Conservation (phyloP, 2,797 vertebrate species). For the Capromys pilorides region DNA sequence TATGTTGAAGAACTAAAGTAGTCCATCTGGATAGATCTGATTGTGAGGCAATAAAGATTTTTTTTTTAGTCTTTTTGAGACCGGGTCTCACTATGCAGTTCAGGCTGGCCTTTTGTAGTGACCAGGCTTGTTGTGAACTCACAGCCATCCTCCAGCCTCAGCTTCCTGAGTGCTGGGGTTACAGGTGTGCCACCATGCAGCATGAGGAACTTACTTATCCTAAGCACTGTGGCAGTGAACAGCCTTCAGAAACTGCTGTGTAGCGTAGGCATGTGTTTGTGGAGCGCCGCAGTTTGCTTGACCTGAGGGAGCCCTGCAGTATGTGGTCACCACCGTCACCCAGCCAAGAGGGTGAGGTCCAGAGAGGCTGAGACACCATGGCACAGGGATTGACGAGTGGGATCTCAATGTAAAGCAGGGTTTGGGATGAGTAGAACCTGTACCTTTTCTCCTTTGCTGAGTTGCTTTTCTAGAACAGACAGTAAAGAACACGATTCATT, state of each 20-base stretch:
- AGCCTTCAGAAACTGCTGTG: neutral
- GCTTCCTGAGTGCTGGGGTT: too few relatives aligned
- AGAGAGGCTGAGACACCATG: neutral
- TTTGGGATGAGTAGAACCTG: neutral
- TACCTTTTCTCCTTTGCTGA: neutral
- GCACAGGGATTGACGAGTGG: neutral
- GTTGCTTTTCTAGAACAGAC: constrained; percentile 17
- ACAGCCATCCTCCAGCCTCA: too few relatives aligned
- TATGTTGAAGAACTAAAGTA: neutral
- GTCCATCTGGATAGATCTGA: neutral
- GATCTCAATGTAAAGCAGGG: neutral
- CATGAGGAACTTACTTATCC: neutral
- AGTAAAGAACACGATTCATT: neutral
- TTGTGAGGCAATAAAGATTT: neutral
- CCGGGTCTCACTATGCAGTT: too few relatives aligned
- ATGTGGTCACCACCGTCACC: neutral
- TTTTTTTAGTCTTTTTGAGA: too few relatives aligned
- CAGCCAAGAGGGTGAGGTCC: neutral
- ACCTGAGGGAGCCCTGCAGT: neutral
- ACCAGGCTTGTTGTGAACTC: too few relatives aligned
- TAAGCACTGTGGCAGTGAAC: neutral
- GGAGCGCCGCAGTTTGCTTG: neutral
- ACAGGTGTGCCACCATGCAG: too few relatives aligned
- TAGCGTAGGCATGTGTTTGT: neutral
- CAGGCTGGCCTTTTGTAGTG: too few relatives aligned